Percentiles rank a stretch among this genome's conserved stretches.
phyloP scores from a whole-genome alignment of 2,113 vertebrate genomes.

The Blennius ocellaris region DNA sequence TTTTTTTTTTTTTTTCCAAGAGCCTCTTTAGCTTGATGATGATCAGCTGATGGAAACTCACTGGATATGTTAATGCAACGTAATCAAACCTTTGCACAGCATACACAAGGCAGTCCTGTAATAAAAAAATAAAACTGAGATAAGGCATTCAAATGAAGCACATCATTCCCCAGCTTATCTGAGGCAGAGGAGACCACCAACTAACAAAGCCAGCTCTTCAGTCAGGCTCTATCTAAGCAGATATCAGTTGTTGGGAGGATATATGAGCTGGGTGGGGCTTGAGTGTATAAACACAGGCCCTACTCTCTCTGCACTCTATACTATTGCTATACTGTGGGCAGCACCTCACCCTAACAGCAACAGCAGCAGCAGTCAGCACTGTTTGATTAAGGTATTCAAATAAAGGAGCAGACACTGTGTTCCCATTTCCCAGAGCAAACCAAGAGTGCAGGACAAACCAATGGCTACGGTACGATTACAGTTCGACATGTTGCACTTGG shows the following conservation, averaged over 20 bases:
- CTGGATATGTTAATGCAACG: slow-evolving; percentile 47
- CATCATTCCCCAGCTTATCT: slow-evolving; percentile 69
- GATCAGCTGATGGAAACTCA: slow-evolving; percentile 33
- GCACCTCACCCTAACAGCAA: slow-evolving; percentile 47
- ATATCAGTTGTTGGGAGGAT: slow-evolving; percentile 81
- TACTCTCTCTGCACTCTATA: slow-evolving; percentile 49
- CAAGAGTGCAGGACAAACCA: slow-evolving; percentile 44
- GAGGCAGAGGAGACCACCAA: slow-evolving; percentile 70
- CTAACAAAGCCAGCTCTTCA: slow-evolving; percentile 78
- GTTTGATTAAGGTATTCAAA: slow-evolving; percentile 83
- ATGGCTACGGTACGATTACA: slow-evolving; percentile 50
- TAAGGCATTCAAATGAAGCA: slow-evolving; percentile 71
- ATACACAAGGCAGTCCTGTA: slow-evolving; percentile 42
- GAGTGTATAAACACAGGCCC: slow-evolving; percentile 72
- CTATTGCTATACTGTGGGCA: slow-evolving; percentile 60
- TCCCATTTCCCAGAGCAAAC: slow-evolving; percentile 71
- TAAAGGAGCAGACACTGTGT: slow-evolving; percentile 72
- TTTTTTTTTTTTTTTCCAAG: slow-evolving; percentile 40
- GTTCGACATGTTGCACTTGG: slow-evolving; percentile 16
- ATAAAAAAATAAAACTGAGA: slow-evolving; percentile 63
- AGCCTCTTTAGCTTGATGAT: slow-evolving; percentile 24
- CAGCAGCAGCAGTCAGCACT: slow-evolving; percentile 59
- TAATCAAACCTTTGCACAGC: slow-evolving; percentile 56
- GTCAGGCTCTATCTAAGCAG: slow-evolving; percentile 72
- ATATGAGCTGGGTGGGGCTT: slow-evolving; percentile 81